Evolutionary conservation across 1,140 invertebrate species (phyloP).

Genomic region (Asbolus verrucosus): DNA sequence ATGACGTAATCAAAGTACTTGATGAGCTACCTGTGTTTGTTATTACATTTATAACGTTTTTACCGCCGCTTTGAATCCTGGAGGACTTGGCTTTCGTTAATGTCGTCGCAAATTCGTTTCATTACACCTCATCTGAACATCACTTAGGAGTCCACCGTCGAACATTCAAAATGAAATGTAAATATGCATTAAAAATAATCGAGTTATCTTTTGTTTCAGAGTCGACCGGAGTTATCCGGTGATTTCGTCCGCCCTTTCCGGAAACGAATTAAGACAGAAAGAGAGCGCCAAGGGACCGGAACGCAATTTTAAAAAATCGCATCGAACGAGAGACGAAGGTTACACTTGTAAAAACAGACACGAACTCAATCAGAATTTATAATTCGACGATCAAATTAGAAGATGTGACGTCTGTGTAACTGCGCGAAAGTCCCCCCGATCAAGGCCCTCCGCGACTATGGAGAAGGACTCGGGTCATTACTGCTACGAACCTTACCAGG

Average conservation of each 20-base stretch:
- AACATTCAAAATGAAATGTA: constrained; percentile 2
- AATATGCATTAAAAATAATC: constrained; percentile 28
- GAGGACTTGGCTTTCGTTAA: constrained; percentile 4
- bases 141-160: neutral
- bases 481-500: constrained; percentile 64
- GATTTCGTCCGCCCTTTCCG: neutral
- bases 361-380: constrained; percentile 1
- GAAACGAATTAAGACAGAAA: constrained; percentile 4
- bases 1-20: too few species aligned
- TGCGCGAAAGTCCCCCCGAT: neutral
- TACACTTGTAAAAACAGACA: too few species aligned
- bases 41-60: neutral
- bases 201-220: constrained; percentile 26
- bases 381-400: neutral
- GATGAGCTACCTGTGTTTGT: constrained; percentile 3
- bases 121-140: neutral
- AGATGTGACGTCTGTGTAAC: neutral
- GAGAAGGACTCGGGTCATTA: constrained; percentile 61
- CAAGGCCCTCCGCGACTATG: constrained; percentile 48
- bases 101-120: neutral
- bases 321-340: neutral
- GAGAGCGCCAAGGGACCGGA: neutral
- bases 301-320: constrained; percentile 3
- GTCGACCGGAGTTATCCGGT: neutral
- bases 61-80: neutral